Percentiles rank a stretch among this genome's conserved stretches.
Evolutionary conservation across 1,140 invertebrate species (phyloP).

Genomic region (Nebria ingens): DNA sequence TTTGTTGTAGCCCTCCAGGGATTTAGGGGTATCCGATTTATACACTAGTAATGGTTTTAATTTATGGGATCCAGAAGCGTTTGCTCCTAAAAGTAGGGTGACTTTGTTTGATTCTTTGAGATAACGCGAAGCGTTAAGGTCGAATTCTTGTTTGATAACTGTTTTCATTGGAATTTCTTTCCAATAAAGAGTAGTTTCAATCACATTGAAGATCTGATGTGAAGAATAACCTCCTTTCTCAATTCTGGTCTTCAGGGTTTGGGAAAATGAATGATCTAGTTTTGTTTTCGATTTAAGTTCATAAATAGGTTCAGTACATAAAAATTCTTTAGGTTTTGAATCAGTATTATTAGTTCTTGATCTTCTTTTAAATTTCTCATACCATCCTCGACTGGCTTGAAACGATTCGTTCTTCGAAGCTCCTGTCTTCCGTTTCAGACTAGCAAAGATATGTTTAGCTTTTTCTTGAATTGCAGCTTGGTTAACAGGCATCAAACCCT

Average conservation of each 20-base stretch:
- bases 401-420: slow-evolving; percentile 11
- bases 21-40: slow-evolving; percentile 31
- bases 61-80: slow-evolving; percentile 34
- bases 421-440: background rate
- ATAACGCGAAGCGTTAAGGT: slow-evolving; percentile 29
- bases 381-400: slow-evolving; percentile 31
- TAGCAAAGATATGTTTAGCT: background rate
- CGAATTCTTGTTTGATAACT: slow-evolving; percentile 33
- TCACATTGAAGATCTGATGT: slow-evolving; percentile 34
- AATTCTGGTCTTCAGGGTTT: slow-evolving; percentile 23
- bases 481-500: background rate
- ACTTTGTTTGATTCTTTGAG: slow-evolving; percentile 36
- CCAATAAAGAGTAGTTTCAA: slow-evolving; percentile 37
- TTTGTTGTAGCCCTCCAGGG: slow-evolving; percentile 25
- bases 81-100: slow-evolving; percentile 33
- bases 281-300: slow-evolving; percentile 27
- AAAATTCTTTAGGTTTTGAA: slow-evolving; percentile 23
- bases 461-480: background rate
- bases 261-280: slow-evolving; percentile 18
- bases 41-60: slow-evolving; percentile 38
- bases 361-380: slow-evolving; percentile 30
- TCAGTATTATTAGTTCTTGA: slow-evolving; percentile 28
- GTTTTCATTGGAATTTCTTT: slow-evolving; percentile 37
- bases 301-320: slow-evolving; percentile 26
- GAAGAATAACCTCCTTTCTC: slow-evolving; percentile 23